phyloP scores from a whole-genome alignment of 1,140 invertebrate species.

The Psilanteris sp. region DNA sequence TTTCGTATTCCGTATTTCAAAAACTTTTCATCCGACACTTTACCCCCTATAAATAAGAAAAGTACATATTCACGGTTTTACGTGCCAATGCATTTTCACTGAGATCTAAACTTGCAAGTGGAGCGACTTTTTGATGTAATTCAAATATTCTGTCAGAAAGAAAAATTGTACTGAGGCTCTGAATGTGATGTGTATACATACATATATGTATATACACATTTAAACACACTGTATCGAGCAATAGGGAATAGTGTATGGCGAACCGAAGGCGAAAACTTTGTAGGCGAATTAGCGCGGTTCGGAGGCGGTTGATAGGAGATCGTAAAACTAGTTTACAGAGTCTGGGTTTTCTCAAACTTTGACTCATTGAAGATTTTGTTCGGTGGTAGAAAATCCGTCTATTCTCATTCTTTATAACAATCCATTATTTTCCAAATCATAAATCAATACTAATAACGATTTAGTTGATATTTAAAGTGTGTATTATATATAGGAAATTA shows the following conservation, averaged over 20 bases:
- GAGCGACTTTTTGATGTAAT: slow-evolving; percentile 53
- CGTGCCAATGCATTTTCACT: slow-evolving; percentile 54
- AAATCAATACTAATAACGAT: too few relatives aligned
- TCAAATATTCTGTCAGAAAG: slow-evolving; percentile 53
- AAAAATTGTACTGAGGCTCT: slow-evolving; percentile 33
- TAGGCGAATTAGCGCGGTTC: slow-evolving; percentile 65
- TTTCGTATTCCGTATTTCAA: slow-evolving; percentile 17
- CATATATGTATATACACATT: too few relatives aligned
- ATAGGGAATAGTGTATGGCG: slow-evolving; percentile 29
- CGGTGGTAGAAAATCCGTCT: too few relatives aligned
- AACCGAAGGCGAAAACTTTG: slow-evolving; percentile 65
- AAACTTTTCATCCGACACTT: slow-evolving; percentile 31
- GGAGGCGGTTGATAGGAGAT: slow-evolving; percentile 67
- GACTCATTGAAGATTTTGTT: slow-evolving; percentile 48
- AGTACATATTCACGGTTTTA: slow-evolving; percentile 49
- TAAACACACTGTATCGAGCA: too few relatives aligned
- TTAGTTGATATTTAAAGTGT: too few relatives aligned
- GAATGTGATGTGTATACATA: slow-evolving; percentile 3
- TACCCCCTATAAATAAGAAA: slow-evolving; percentile 47
- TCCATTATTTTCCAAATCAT: too few relatives aligned
- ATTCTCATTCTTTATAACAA: too few relatives aligned
- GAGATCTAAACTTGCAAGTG: slow-evolving; percentile 52
- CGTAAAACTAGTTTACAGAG: slow-evolving; percentile 70
- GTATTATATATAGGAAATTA: too few relatives aligned
- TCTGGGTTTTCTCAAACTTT: slow-evolving; percentile 49